These are phyloP conservation scores for Nyctibius bracteatus DNA, from an alignment of 2,113 vertebrate genomes.

Conservation along the genomic window DNA sequence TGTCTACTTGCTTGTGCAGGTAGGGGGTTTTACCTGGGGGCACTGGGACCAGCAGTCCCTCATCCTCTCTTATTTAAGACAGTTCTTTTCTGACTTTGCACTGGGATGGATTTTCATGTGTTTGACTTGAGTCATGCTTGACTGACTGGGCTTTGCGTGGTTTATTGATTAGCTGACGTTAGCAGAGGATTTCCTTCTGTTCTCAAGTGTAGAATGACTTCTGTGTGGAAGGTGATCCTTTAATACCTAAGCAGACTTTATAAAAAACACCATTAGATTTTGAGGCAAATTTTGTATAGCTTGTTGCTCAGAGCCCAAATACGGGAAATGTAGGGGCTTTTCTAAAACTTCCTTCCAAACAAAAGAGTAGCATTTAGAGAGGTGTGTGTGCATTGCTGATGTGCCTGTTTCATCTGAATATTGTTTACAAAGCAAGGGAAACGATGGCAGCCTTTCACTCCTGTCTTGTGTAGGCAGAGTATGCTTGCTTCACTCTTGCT, in stretches of 20 bases:
- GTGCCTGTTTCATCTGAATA: background rate
- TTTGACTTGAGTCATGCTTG: background rate
- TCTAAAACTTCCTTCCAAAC: background rate
- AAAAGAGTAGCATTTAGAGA: background rate
- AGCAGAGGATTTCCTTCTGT: background rate
- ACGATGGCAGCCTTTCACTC: background rate
- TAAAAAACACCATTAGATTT: background rate
- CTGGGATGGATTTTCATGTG: background rate
- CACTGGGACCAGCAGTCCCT: background rate
- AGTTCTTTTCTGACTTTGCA: background rate
- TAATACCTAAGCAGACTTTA: background rate
- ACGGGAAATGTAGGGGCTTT: accelerated
- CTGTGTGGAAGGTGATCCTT: background rate
- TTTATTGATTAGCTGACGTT: background rate
- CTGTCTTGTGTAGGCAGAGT: background rate
- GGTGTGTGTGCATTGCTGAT: background rate
- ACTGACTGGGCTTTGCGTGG: background rate
- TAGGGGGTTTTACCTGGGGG: background rate
- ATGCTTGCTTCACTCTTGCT: background rate
- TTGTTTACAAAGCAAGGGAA: background rate
- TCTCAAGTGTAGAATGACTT: background rate
- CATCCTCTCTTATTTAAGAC: background rate
- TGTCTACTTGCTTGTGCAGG: conserved; percentile 94
- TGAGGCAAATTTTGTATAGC: background rate
- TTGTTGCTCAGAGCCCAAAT: background rate